These are phyloP conservation scores for Vanessa cardui DNA, from an alignment of 2,888 invertebrate species.

Conservation along the genomic window DNA sequence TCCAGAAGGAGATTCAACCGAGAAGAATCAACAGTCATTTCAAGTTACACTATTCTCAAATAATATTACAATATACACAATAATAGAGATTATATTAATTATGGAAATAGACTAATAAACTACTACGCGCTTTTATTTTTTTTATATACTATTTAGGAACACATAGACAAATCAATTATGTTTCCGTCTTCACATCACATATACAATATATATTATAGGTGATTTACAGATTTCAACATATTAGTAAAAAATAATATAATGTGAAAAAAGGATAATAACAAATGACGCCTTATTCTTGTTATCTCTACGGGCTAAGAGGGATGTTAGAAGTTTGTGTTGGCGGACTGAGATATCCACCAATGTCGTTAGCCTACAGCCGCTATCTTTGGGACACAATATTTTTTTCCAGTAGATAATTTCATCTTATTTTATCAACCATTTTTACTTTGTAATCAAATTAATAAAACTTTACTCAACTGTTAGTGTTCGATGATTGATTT, in stretches of 20 bases:
- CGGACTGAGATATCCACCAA: constrained; percentile 60
- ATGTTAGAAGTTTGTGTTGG: constrained; percentile 60
- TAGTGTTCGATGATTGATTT: neutral
- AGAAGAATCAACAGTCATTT: too few species aligned
- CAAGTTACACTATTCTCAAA: too few species aligned
- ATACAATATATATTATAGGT: neutral
- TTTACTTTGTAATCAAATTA: neutral
- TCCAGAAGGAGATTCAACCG: too few species aligned
- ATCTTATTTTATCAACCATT: constrained; percentile 42
- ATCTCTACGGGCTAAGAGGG: constrained; percentile 58
- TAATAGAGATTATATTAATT: too few species aligned
- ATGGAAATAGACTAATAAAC: too few species aligned
- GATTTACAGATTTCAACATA: neutral
- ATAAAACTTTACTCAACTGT: neutral
- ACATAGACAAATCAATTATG: too few species aligned
- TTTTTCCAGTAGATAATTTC: constrained; percentile 54
- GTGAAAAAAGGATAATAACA: constrained; percentile 67
- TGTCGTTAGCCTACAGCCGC: constrained; percentile 58
- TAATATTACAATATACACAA: too few species aligned
- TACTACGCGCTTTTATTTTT: too few species aligned
- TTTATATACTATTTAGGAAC: too few species aligned
- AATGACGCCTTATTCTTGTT: constrained; percentile 59
- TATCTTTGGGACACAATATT: constrained; percentile 58
- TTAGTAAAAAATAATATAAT: constrained; percentile 36
- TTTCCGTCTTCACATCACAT: neutral